Evolutionary conservation across 2,797 vertebrate species (phyloP).

Genomic region (Phrynocephalus forsythii): DNA sequence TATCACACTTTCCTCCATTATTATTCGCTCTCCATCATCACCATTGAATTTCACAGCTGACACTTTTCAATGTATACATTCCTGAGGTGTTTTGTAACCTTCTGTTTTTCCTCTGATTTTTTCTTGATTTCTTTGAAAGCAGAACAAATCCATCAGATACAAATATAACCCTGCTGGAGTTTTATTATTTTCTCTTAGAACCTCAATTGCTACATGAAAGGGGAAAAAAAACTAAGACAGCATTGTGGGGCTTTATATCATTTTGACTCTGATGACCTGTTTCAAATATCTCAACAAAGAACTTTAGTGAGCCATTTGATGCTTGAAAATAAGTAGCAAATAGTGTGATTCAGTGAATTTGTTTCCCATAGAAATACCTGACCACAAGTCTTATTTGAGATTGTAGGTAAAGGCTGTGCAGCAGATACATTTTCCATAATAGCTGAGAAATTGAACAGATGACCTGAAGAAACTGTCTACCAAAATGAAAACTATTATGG

Average conservation of each 20-base stretch:
- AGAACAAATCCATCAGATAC: slow-evolving; percentile 62
- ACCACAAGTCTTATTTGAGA: slow-evolving; percentile 42
- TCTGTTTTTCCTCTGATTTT: slow-evolving; percentile 48
- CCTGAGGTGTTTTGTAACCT: slow-evolving; percentile 56
- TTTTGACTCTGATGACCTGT: slow-evolving; percentile 54
- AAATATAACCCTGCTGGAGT: slow-evolving; percentile 64
- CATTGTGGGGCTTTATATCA: slow-evolving; percentile 44
- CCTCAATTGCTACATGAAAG: slow-evolving; percentile 40
- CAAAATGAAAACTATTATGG: slow-evolving; percentile 13
- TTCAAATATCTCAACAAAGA: slow-evolving; percentile 58
- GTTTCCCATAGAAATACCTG: slow-evolving; percentile 44
- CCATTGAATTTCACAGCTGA: slow-evolving; percentile 55
- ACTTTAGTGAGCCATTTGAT: slow-evolving; percentile 58
- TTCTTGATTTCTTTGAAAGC: slow-evolving; percentile 62
- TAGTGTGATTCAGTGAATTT: slow-evolving; percentile 31
- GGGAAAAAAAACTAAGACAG: slow-evolving; percentile 61
- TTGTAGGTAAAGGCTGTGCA: background rate
- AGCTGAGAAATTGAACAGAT: slow-evolving; percentile 10
- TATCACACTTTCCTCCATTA: background rate
- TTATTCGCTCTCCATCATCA: slow-evolving; percentile 48
- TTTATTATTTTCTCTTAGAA: slow-evolving; percentile 49
- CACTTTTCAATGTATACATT: slow-evolving; percentile 37
- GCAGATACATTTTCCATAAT: slow-evolving; percentile 16
- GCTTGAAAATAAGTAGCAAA: slow-evolving; percentile 52
- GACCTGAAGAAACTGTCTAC: slow-evolving; percentile 20